Percentiles rank a stretch among this genome's conserved stretches.
Evolutionary conservation across 2,113 vertebrate genomes (phyloP).

Genomic region (Forbesichthys papilliferus): DNA sequence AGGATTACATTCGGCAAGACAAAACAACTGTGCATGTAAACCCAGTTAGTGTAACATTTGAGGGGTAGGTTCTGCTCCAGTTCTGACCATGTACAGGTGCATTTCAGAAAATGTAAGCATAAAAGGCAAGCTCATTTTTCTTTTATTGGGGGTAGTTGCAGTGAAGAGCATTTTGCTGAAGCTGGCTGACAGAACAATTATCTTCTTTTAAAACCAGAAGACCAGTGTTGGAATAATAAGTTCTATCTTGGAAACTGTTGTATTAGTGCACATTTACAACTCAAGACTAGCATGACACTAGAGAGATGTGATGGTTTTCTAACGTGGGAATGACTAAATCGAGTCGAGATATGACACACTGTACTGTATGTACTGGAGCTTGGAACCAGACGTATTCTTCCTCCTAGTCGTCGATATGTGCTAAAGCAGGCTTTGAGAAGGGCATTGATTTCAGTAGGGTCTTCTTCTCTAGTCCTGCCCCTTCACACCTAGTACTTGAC

Average conservation of each 20-base stretch:
- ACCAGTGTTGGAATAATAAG: background rate
- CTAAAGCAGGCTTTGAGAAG: conserved; percentile 66
- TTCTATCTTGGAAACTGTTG: conserved; percentile 25
- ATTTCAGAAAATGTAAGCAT: too few relatives aligned
- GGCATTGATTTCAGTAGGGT: conserved; percentile 78
- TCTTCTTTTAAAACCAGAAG: conserved; percentile 31
- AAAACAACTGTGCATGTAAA: too few relatives aligned
- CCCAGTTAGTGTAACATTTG: too few relatives aligned
- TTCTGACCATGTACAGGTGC: too few relatives aligned
- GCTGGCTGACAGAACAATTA: conserved; percentile 47
- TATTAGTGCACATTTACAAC: conserved; percentile 46
- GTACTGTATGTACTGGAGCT: conserved; percentile 59
- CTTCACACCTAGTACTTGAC: conserved; percentile 73
- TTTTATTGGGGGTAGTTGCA: background rate
- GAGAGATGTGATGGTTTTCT: conserved; percentile 55
- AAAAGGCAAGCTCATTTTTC: too few relatives aligned
- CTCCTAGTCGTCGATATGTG: conserved; percentile 70
- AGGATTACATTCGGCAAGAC: too few relatives aligned
- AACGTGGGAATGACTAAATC: conserved; percentile 59
- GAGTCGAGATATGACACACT: conserved; percentile 57
- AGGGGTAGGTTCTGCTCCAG: too few relatives aligned
- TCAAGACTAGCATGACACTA: conserved; percentile 49
- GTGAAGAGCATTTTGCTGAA: conserved; percentile 12
- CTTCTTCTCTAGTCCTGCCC: conserved; percentile 64
- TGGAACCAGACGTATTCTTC: conserved; percentile 56